Base-by-base conservation (phyloP, 23 tunicate genomes). In the Trididemnum miniatum region DNA sequence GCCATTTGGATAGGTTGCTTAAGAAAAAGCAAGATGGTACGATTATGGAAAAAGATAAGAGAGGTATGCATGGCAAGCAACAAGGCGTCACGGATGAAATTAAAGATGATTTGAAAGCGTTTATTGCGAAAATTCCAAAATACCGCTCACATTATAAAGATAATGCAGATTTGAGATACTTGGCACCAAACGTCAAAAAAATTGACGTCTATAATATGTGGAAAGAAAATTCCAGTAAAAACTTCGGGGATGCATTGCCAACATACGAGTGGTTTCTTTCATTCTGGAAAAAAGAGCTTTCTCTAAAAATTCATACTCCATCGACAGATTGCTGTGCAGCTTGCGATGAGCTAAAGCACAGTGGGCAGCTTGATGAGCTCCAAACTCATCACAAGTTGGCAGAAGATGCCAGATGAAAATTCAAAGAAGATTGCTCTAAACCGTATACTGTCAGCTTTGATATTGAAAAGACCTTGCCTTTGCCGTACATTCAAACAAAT, bases 251-350 rank as follows among this genome's bases (percentile, higher is more conserved):
- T 29, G 20, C n/a, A 20, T 32, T 69, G 22, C 38, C 75, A 29
- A 69, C 75, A 28, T 69, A 69, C 75, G 75, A 69, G 40, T 69
- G 75, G 75, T 69, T 69, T n/a, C 40, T 69, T 7, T 12, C 3
- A 9, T 69, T 69, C 38, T 69, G 75, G 75, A 62, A 62, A 62
- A 69, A 30, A 5, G 20, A 69, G 20, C 40, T 69, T 2, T 3
- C 22, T 31, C 31, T 29, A 69, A 69, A 69, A 31, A 29, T 69
- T 69, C 36, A 69, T 37, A 30, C 22, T 12, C 38, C 75, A 31
- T 69, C 69, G 23, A 62, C 69, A 22, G 69, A 69, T 69, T 28
- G 75, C 38, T 69, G 38, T 62, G 22, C 38, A 32, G 31, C 75
- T 32, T 69, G 75, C 31, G 38, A 69, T 30, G 75, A 69, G 75